Percentiles rank a stretch among this genome's conserved stretches.
These are phyloP conservation scores for Eumeta japonica DNA, from an alignment of 1,140 invertebrate species.

Conservation along the genomic window DNA sequence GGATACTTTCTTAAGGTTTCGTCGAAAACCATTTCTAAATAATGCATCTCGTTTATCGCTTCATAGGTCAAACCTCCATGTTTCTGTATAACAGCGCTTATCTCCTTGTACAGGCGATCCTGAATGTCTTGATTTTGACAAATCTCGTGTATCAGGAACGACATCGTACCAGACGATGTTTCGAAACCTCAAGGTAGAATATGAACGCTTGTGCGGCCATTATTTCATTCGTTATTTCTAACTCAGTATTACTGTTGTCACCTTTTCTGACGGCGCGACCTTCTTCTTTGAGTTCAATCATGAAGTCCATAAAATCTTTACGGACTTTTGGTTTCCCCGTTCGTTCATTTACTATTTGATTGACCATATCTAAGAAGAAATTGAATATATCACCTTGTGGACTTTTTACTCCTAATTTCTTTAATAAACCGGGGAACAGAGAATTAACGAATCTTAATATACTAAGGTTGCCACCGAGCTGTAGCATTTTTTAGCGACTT, in stretches of 20 bases:
- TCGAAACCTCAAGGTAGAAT: constrained; percentile 60
- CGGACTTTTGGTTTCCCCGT: constrained; percentile 36
- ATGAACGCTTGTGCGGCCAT: too few species aligned
- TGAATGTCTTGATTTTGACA: constrained; percentile 58
- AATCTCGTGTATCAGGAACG: constrained; percentile 56
- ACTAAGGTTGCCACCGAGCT: neutral
- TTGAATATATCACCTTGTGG: constrained; percentile 11
- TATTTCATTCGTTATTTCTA: constrained; percentile 9
- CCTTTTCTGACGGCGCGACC: constrained; percentile 10
- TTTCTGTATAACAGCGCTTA: too few species aligned
- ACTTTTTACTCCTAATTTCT: constrained; percentile 14
- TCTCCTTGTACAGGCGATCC: constrained; percentile 18
- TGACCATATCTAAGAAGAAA: constrained; percentile 26
- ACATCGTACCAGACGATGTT: too few species aligned
- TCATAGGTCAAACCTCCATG: constrained; percentile 69
- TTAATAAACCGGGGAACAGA: constrained; percentile 11
- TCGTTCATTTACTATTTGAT: constrained; percentile 39
- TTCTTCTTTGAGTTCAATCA: constrained; percentile 53
- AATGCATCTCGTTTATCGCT: too few species aligned
- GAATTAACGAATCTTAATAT: too few species aligned
- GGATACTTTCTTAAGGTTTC: too few species aligned
- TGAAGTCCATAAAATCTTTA: constrained; percentile 59
- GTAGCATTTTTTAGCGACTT: constrained; percentile 31
- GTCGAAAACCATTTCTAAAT: too few species aligned
- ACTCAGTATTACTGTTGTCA: constrained; percentile 5